Evolutionary conservation across 2,113 vertebrate genomes (phyloP).

Genomic region (Onychorhynchus coronatus): DNA sequence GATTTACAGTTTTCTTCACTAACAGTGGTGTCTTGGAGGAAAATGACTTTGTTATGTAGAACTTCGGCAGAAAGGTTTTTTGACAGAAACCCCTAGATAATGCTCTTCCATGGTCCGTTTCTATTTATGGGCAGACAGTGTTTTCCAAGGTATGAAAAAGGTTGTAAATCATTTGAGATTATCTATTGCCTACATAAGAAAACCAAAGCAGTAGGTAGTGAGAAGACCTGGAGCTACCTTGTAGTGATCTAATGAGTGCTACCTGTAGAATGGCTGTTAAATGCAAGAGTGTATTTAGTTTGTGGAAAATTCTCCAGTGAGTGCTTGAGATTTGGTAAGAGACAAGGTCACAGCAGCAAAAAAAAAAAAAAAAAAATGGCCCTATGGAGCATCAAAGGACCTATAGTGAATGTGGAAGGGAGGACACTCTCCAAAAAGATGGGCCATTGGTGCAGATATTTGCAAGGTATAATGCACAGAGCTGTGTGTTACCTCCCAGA

Average conservation of each 20-base stretch:
- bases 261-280: background rate
- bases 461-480: background rate
- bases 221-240: background rate
- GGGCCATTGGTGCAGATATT: too few species aligned
- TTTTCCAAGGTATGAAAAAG: background rate
- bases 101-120: background rate
- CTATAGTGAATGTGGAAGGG: background rate
- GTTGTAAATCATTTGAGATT: background rate
- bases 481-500: background rate
- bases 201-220: background rate
- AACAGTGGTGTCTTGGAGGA: background rate
- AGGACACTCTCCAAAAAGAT: background rate
- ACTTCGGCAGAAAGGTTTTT: background rate
- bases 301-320: background rate
- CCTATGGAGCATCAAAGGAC: background rate
- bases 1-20: background rate
- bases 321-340: background rate
- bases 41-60: background rate
- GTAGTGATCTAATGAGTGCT: rapidly evolving
- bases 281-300: background rate
- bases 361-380: background rate
- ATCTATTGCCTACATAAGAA: background rate
- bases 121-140: background rate
- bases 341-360: background rate
- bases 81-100: background rate